Evolutionary conservation across 2,888 invertebrate genomes (phyloP).

Genomic region (Hirtodrosophila alboralis): DNA sequence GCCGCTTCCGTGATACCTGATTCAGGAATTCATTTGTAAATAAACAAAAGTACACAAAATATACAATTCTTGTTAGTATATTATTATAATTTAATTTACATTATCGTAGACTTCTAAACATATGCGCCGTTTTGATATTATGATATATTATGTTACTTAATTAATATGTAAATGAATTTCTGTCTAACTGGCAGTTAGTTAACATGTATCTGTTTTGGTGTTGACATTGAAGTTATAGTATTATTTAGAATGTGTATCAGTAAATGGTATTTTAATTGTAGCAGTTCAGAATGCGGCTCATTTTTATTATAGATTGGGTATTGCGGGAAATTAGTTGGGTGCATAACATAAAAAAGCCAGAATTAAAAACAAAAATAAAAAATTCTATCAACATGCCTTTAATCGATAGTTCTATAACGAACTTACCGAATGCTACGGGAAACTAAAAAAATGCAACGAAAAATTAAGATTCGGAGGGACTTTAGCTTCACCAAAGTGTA

Average conservation of each 20-base stretch:
- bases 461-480: neutral
- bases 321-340: conserved; percentile 33
- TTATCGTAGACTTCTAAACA: conserved; percentile 20
- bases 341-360: conserved; percentile 72
- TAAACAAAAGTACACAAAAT: conserved; percentile 35
- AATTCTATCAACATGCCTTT: conserved; percentile 30
- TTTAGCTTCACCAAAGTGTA: conserved; percentile 8
- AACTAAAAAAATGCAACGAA: conserved; percentile 33
- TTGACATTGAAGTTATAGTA: conserved; percentile 24
- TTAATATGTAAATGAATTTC: conserved; percentile 28
- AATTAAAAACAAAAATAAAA: conserved; percentile 37
- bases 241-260: conserved; percentile 10
- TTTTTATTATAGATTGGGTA: conserved; percentile 26
- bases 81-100: conserved; percentile 34
- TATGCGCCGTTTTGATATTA: conserved; percentile 21
- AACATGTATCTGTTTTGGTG: conserved; percentile 21
- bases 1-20: conserved; percentile 84
- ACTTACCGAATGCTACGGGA: conserved; percentile 13
- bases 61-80: conserved; percentile 23
- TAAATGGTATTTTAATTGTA: conserved; percentile 20
- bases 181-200: conserved; percentile 26
- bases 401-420: conserved; percentile 5
- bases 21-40: conserved; percentile 13
- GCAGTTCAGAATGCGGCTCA: conserved; percentile 43
- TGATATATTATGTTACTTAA: conserved; percentile 23